Conservation (phyloP, 2,797 vertebrate species). For the Calcarius lapponicus region DNA sequence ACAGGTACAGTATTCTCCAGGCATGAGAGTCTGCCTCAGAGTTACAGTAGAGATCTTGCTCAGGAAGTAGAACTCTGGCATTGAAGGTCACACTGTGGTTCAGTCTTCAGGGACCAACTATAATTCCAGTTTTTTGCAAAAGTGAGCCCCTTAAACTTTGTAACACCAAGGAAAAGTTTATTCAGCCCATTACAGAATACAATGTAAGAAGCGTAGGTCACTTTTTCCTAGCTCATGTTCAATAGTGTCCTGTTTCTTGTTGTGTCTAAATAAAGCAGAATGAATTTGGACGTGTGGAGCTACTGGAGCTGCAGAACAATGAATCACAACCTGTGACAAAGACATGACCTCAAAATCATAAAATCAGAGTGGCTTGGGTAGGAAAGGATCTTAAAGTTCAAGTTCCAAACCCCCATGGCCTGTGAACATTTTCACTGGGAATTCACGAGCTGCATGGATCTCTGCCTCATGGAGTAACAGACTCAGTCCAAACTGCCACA, state of each 20-base stretch:
- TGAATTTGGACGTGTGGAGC: neutral
- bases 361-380: neutral
- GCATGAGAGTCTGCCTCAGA: neutral
- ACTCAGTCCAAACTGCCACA: neutral
- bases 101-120: neutral
- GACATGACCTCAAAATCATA: neutral
- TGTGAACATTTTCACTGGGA: neutral
- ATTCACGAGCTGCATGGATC: accelerated
- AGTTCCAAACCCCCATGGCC: neutral
- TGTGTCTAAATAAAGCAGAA: neutral
- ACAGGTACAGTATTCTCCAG: neutral
- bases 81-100: neutral
- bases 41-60: neutral
- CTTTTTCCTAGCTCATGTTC: neutral
- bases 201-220: neutral
- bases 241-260: neutral
- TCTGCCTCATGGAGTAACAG: neutral
- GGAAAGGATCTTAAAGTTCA: neutral
- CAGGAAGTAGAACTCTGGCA: neutral
- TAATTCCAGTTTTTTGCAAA: neutral
- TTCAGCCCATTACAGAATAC: neutral
- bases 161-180: neutral
- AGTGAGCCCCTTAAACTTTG: neutral
- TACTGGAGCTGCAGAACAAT: neutral
- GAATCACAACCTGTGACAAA: neutral